Base-by-base conservation (phyloP, 37 sponge, comb jelly and placozoan genomes). In the Petrosia ficiformis region DNA sequence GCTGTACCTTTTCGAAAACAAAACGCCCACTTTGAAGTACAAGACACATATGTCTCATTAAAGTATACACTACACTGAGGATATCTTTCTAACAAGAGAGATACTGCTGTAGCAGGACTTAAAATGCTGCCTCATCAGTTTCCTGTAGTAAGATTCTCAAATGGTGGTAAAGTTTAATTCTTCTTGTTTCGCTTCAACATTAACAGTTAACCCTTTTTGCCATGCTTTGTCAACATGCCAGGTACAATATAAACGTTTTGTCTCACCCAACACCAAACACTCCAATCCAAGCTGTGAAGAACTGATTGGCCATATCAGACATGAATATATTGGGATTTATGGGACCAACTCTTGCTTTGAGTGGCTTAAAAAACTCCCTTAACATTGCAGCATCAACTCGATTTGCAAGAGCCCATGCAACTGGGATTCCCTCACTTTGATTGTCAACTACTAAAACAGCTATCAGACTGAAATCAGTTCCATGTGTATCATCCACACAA, bases 191-290 rank as follows among this genome's bases (percentile, higher is more conserved):
- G 52, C 44, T n/a, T n/a, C n/a, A 26, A 82, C 38, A 1, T 67
- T 36, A 8, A n/a, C 21, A 39, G 42, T 35, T 1, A 85, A 57
- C 30, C 54, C 71, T 40, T 58, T 67, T 42, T 80, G 67, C 80
- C 87, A 86, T 59, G 80, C 72, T 35, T 70, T 74, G 77, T 86
- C 87, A 4, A 86, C 75, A 69, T 86, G 87, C 76, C 80, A 86
- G 24, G 56, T 60, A 67, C 80, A 86, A 30, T 78, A 57, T 6
- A 86, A 70, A 57, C 74, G 79, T 31, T 59, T 79, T 6, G 80
- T 82, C 2, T 70, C 16, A n/a, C 29, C 38, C 48, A 24, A 37
- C 43, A 32, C 64, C 79, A 72, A 83, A 89, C 2, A 72, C 58
- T 24, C 38, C 57, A 19, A 74, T 69, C 89, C 83, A 89, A 32